Percentiles rank a stretch among this genome's conserved stretches.
Conservation (phyloP, 2,797 vertebrate genomes). For the Micromesistius poutassou region DNA sequence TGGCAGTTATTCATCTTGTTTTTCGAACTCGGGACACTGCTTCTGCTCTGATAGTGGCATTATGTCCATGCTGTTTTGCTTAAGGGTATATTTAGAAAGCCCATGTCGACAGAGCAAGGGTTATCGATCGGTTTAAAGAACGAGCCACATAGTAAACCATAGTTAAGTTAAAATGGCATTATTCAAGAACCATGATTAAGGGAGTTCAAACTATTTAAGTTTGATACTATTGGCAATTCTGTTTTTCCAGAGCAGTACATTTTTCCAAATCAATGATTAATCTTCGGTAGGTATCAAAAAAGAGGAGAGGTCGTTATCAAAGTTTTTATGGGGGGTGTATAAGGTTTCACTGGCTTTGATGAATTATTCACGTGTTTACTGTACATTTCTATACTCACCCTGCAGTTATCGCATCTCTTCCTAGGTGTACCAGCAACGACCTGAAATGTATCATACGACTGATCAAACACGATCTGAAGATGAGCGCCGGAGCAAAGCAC, state of each 20-base stretch:
- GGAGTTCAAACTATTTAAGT: neutral
- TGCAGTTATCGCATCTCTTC: neutral
- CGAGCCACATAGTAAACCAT: neutral
- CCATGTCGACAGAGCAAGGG: neutral
- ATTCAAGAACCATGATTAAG: neutral
- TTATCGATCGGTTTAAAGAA: neutral
- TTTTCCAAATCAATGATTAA: neutral
- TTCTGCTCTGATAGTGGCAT: neutral
- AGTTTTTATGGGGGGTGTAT: neutral
- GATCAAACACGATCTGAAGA: slow-evolving; percentile 97
- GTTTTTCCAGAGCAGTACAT: neutral
- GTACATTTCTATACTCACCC: neutral
- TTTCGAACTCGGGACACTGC: neutral
- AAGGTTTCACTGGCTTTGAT: neutral
- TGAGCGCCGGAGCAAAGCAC: slow-evolving; percentile 95
- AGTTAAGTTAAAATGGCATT: neutral
- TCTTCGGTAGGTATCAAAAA: neutral
- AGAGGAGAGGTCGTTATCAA: neutral
- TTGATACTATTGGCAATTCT: neutral
- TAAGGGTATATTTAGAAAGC: neutral
- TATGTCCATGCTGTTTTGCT: neutral
- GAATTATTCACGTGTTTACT: neutral
- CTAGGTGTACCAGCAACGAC: slow-evolving; percentile 93
- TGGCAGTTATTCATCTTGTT: neutral
- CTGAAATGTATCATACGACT: slow-evolving; percentile 93